These are phyloP conservation scores for Melierax canorus DNA, from an alignment of 2,113 vertebrate genomes.

Conservation along the genomic window DNA sequence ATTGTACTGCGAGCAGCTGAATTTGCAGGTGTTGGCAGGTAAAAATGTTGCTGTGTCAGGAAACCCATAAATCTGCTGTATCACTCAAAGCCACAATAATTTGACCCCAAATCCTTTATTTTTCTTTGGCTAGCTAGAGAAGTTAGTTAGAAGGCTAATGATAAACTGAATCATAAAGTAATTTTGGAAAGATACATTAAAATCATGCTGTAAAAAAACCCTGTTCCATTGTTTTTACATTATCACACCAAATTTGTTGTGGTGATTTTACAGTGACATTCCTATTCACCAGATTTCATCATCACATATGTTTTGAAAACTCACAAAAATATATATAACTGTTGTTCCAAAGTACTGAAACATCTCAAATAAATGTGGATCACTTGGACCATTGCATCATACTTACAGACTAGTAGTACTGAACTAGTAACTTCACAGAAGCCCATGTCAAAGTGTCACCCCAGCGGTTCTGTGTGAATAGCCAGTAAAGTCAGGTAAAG, in stretches of 20 bases:
- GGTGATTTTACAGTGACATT: background rate
- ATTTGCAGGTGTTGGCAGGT: background rate
- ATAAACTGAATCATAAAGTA: background rate
- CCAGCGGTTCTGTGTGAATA: background rate
- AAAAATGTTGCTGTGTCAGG: background rate
- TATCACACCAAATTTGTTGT: background rate
- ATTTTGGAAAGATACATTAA: background rate
- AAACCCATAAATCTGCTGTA: background rate
- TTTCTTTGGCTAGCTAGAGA: background rate
- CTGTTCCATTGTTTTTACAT: background rate
- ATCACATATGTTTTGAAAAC: background rate
- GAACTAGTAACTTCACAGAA: background rate
- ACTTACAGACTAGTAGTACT: background rate
- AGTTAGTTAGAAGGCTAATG: background rate
- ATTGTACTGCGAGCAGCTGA: fast-evolving
- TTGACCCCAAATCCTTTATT: background rate
- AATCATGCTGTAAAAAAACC: fast-evolving
- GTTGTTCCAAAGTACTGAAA: background rate
- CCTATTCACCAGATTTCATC: background rate
- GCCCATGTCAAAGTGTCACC: background rate
- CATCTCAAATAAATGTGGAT: background rate
- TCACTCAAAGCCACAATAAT: background rate
- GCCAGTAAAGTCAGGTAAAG: background rate
- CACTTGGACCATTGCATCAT: background rate
- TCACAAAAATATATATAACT: background rate